Evolutionary conservation across 2,113 vertebrate genomes (phyloP).

Genomic region (Anguilla japonica): DNA sequence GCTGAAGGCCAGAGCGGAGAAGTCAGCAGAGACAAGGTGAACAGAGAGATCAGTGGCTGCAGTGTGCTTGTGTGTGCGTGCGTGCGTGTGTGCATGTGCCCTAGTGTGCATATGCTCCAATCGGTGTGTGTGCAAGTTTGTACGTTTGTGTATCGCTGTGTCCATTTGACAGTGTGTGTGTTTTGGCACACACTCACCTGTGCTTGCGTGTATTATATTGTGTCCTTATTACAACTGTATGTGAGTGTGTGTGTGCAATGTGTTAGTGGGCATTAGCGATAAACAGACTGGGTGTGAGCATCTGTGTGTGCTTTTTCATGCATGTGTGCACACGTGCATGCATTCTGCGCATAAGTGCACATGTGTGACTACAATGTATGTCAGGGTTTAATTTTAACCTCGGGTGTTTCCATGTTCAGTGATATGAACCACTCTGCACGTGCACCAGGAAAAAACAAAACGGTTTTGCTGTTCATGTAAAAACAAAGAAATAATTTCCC

Average conservation of each 20-base stretch:
- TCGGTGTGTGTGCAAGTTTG: background rate
- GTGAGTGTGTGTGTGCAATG: background rate
- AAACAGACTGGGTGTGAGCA: background rate
- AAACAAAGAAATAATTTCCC: background rate
- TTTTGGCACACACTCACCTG: too few relatives aligned
- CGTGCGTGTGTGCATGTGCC: background rate
- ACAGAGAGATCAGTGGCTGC: constrained; percentile 16
- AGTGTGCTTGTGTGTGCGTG: background rate
- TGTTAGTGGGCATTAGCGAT: background rate
- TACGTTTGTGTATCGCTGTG: background rate
- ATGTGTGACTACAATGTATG: background rate
- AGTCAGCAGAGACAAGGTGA: constrained; percentile 56
- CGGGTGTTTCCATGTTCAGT: background rate
- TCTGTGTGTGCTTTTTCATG: background rate
- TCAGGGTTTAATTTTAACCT: background rate
- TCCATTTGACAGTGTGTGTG: background rate
- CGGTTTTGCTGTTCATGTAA: background rate
- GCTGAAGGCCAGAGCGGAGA: constrained; percentile 43
- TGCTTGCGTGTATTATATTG: background rate
- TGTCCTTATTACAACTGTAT: background rate
- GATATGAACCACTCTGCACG: background rate
- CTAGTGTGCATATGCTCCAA: background rate
- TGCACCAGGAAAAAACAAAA: background rate
- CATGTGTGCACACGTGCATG: background rate
- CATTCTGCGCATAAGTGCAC: background rate